Conservation (phyloP, 1,140 invertebrate species). For the Pseudomyrmex concolor region DNA sequence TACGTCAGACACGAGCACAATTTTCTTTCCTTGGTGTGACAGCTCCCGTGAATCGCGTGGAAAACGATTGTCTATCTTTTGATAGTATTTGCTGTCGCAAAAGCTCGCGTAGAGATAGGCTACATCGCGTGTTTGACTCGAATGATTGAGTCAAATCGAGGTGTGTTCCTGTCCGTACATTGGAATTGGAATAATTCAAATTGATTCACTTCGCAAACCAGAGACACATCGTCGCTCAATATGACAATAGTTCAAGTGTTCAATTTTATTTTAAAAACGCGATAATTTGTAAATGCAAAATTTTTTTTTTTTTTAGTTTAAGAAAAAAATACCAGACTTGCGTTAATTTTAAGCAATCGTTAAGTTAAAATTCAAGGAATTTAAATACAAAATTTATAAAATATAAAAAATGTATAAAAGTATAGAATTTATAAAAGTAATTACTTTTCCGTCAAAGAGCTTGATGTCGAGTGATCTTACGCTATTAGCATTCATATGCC, state of each 20-base stretch:
- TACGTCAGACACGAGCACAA: conserved; percentile 59
- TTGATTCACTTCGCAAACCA: too few species aligned
- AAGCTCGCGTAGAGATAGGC: not conserved
- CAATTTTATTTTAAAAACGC: too few species aligned
- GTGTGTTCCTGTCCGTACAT: not conserved
- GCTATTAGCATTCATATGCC: conserved; percentile 3
- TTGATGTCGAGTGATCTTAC: not conserved
- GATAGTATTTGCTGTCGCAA: not conserved
- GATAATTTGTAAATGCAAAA: too few species aligned
- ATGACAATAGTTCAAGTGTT: not conserved
- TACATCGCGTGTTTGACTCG: not conserved
- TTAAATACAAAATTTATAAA: too few species aligned
- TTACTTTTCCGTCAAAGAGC: not conserved
- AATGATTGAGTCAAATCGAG: conserved; percentile 13
- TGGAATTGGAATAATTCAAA: not conserved
- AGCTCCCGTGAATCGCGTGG: conserved; percentile 30
- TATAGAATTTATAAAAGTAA: too few species aligned
- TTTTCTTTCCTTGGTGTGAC: conserved; percentile 10
- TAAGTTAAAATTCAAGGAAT: too few species aligned
- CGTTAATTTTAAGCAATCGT: too few species aligned
- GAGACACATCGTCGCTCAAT: not conserved
- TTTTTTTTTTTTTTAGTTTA: too few species aligned
- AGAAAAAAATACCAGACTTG: too few species aligned
- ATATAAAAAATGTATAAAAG: too few species aligned
- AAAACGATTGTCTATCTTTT: conserved; percentile 35